Percentiles rank a stretch among this genome's conserved stretches.
Conservation (phyloP, 2,113 vertebrate species). For the Sander lucioperca region DNA sequence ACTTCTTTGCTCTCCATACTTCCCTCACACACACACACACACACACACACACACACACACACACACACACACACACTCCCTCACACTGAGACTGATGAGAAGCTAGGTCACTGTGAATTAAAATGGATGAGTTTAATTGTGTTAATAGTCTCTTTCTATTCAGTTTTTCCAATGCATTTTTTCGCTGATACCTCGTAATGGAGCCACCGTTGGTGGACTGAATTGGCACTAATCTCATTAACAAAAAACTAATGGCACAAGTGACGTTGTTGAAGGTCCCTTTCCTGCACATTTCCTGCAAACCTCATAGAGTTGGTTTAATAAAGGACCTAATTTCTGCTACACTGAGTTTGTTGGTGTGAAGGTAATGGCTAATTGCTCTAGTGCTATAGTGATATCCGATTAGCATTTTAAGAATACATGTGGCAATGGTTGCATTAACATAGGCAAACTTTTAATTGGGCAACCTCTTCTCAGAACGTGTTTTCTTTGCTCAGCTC, state of each 20-base stretch:
- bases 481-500: background rate
- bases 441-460: constrained; percentile 17
- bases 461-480: background rate
- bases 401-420: constrained; percentile 13
- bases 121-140: constrained; percentile 65
- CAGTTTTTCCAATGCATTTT: constrained; percentile 28
- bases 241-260: constrained; percentile 4
- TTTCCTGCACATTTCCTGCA: constrained; percentile 40
- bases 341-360: constrained; percentile 22
- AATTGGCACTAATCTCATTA: constrained; percentile 50
- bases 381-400: constrained; percentile 6
- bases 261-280: constrained; percentile 48
- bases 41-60: no score
- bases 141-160: constrained; percentile 57
- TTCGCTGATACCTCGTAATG: constrained; percentile 30
- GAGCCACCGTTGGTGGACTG: constrained; percentile 36
- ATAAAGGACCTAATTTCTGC: constrained; percentile 38
- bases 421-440: constrained; percentile 3
- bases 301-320: constrained; percentile 34
- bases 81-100: constrained; percentile 23
- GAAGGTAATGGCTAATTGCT: constrained; percentile 43
- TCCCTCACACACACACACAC: background rate
- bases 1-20: constrained; percentile 25
- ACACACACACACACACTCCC: background rate
- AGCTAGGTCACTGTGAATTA: constrained; percentile 54